phyloP scores from a whole-genome alignment of 2,797 vertebrate genomes.

The Trachurus trachurus region DNA sequence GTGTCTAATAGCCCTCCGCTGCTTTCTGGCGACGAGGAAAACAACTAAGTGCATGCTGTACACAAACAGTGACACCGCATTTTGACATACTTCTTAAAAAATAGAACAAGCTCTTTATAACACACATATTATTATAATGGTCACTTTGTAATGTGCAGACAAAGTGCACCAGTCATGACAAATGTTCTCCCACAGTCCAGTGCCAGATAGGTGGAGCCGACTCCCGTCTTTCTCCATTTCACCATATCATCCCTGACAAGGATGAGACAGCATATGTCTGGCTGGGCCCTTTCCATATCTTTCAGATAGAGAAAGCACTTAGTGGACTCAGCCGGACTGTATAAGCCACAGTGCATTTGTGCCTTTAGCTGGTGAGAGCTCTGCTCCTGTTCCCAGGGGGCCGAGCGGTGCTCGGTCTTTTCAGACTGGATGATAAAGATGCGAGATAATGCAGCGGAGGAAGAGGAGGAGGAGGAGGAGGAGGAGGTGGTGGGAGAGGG shows the following conservation, averaged over 20 bases:
- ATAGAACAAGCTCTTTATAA: neutral
- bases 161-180: constrained; percentile 31
- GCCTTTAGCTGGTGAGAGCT: constrained; percentile 68
- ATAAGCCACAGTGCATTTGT: constrained; percentile 65
- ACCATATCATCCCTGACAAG: constrained; percentile 52
- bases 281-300: constrained; percentile 58
- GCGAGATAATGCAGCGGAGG: constrained; percentile 60
- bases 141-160: constrained; percentile 25
- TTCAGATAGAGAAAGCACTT: constrained; percentile 76
- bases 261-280: constrained; percentile 72
- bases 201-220: constrained; percentile 52
- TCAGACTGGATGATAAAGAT: constrained; percentile 72
- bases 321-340: constrained; percentile 57
- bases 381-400: constrained; percentile 59
- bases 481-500: neutral
- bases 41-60: constrained; percentile 26
- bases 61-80: constrained; percentile 21
- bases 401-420: constrained; percentile 57
- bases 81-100: neutral
- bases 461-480: neutral
- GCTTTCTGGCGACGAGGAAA: constrained; percentile 37
- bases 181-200: constrained; percentile 34
- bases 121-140: constrained; percentile 6
- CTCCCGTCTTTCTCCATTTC: constrained; percentile 32
- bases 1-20: constrained; percentile 28